phyloP scores from a whole-genome alignment of 2,888 invertebrate genomes.

The Zonitis immaculata region DNA sequence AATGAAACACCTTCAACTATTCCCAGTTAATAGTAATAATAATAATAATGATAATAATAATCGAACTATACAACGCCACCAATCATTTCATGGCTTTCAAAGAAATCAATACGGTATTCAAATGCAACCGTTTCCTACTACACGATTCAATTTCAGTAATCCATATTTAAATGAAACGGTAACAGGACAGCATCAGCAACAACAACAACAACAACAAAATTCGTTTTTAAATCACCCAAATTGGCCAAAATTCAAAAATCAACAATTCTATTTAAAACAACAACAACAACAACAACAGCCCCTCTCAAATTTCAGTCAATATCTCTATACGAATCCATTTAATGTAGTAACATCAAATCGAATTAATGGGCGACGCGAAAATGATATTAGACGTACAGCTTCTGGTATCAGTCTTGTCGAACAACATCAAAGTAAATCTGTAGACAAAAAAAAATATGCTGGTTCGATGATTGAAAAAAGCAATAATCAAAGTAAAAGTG shows the following conservation, averaged over 20 bases:
- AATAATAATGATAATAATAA: too few species aligned
- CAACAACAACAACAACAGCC: slow-evolving; percentile 6
- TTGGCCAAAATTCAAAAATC: not conserved
- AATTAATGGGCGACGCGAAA: slow-evolving; percentile 37
- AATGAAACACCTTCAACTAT: slow-evolving; percentile 4
- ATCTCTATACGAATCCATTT: slow-evolving; percentile 24
- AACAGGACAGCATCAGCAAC: not conserved
- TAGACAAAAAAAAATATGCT: slow-evolving; percentile 9
- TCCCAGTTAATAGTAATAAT: not conserved
- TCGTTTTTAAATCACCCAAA: not conserved
- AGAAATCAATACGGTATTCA: slow-evolving; percentile 13
- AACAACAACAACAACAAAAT: too few species aligned
- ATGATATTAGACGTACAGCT: slow-evolving; percentile 36
- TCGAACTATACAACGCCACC: slow-evolving; percentile 39
- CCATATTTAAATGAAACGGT: slow-evolving; percentile 16
- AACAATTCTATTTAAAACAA: slow-evolving; percentile 3
- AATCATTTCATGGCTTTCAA: slow-evolving; percentile 47
- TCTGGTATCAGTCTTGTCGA: slow-evolving; percentile 36
- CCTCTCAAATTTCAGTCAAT: slow-evolving; percentile 23
- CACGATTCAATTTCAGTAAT: slow-evolving; percentile 18
- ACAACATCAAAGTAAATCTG: slow-evolving; percentile 4
- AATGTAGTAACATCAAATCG: slow-evolving; percentile 22
- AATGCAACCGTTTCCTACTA: slow-evolving; percentile 11
- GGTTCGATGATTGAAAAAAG: slow-evolving; percentile 5
- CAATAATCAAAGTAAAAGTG: slow-evolving; percentile 21